Percentiles rank a stretch among this genome's conserved stretches.
These are phyloP conservation scores for Diloba caeruleocephala DNA, from an alignment of 2,888 invertebrate genomes.

Conservation along the genomic window DNA sequence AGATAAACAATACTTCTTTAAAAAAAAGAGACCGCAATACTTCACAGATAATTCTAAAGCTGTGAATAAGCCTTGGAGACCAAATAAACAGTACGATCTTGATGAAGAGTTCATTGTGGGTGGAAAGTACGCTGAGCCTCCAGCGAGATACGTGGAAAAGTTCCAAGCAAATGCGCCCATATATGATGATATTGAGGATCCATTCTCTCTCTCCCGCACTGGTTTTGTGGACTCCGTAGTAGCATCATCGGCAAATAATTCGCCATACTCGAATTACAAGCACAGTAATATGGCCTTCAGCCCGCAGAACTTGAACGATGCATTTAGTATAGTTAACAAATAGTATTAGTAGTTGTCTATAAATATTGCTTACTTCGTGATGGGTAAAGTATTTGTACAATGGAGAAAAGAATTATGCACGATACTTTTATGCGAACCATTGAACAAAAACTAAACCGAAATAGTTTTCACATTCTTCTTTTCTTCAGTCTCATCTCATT, in stretches of 20 bases:
- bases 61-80: conserved; percentile 63
- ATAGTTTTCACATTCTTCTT: background rate
- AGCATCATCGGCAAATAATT: conserved; percentile 67
- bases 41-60: conserved; percentile 52
- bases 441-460: too few relatives aligned
- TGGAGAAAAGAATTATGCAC: too few relatives aligned
- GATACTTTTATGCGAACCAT: too few relatives aligned
- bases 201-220: conserved; percentile 50
- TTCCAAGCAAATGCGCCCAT: conserved; percentile 61
- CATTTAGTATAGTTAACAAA: conserved; percentile 80
- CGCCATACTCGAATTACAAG: conserved; percentile 82
- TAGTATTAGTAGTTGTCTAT: conserved; percentile 26
- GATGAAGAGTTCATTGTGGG: conserved; percentile 73
- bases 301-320: conserved; percentile 85
- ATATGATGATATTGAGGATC: conserved; percentile 54
- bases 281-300: conserved; percentile 84
- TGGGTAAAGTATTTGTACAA: too few relatives aligned
- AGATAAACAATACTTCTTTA: conserved; percentile 42
- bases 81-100: conserved; percentile 46
- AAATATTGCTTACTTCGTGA: too few relatives aligned
- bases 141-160: conserved; percentile 71
- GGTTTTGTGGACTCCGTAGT: conserved; percentile 62
- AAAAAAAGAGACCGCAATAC: conserved; percentile 58
- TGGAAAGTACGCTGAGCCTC: conserved; percentile 83
- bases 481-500: background rate